Evolutionary conservation across 37 sponge, comb jelly and placozoan genomes (phyloP), one percentile per base, ranked within the genome.

Genomic region (Aplysina aerophoba): DNA sequence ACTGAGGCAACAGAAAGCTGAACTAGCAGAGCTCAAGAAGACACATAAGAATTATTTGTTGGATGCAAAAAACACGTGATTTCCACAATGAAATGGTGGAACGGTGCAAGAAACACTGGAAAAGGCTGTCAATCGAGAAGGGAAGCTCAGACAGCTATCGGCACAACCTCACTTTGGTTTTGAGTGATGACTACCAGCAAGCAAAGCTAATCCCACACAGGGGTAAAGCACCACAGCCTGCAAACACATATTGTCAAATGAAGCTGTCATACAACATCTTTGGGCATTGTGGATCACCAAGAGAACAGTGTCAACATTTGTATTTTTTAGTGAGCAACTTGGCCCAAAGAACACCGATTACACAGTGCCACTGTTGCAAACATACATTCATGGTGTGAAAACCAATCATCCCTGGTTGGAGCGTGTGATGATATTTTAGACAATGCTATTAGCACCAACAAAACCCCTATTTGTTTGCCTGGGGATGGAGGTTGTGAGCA

Each of bases 301-400:
- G 63, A 73, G 22, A 58, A 83, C 53, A 77, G 37, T 0, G 24
- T 25, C 0, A 31, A 36, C 0, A 53, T 81, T 13, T 74, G 40
- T n/a, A 39, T 8, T 88, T 34, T 88, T 88, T 41, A 67, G 82
- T 36, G 84, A 88, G 54, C 36, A 31, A 19, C 27, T 88, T 44
- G 81, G 82, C 54, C 88, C 88, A 8, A 88, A 88, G 60, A 83
- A 88, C 54, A 83, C 88, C 14, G 88, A 88, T 63, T 84, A 88
- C 50, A 88, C 84, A 25, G n/a, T 88, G 14, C 65, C 83, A 28
- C 34, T 87, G 3, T 27, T 83, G 79, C 53, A 31, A 8, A 17
- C 83, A n/a, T 88, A 82, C 38, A 68, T 39, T 13, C 13, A 59
- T 5, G 27, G 24, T 24, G 59, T 74, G 3, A 36, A 34, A 15